Base-by-base conservation (phyloP, 2,888 invertebrate genomes). In the Thelaira solivaga region DNA sequence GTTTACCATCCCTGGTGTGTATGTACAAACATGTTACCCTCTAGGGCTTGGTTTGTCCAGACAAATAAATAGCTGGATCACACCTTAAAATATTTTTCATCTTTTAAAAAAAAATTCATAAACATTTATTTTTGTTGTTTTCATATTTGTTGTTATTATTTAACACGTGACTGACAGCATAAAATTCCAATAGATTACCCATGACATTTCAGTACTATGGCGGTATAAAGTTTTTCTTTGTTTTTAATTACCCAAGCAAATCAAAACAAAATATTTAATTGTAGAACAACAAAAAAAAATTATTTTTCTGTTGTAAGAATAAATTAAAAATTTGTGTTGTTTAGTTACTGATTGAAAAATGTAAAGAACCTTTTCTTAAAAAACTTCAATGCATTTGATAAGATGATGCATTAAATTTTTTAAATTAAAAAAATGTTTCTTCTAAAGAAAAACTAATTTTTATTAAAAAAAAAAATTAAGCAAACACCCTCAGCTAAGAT, bases 101-200 rank as follows among this genome's bases (percentile, higher is more conserved):
- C n/a, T 8, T 34, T 10, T 11, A 34, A 34, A 11, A 34, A 11
- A 34, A 34, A 34, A 4, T 34, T 34, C n/a, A 1, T 34, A n/a
- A n/a, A n/a, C n/a, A n/a, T n/a, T n/a, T n/a, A n/a, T n/a, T n/a
- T n/a, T n/a, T n/a, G n/a, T n/a, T n/a, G n/a, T n/a, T n/a, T n/a
- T n/a, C n/a, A n/a, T 43, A 13, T 36, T 41, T 65, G 11, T 6
- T 55, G 43, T 65, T 47, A 26, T 59, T 53, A 24, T 67, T 76
- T 61, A 72, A 65, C 61, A 72, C 61, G 61, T 77, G 73, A 78
- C 73, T 68, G 77, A 73, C 77, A 73, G 77, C 68, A 64, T 64
- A 73, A 73, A 73, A 78, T 73, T 73, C 62, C 59, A 78, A 78
- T 73, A 73, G 77, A 69, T 73, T 73, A 78, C 45, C 51, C 51